phyloP scores from a whole-genome alignment of 2,113 vertebrate genomes.

The Aythya baeri region DNA sequence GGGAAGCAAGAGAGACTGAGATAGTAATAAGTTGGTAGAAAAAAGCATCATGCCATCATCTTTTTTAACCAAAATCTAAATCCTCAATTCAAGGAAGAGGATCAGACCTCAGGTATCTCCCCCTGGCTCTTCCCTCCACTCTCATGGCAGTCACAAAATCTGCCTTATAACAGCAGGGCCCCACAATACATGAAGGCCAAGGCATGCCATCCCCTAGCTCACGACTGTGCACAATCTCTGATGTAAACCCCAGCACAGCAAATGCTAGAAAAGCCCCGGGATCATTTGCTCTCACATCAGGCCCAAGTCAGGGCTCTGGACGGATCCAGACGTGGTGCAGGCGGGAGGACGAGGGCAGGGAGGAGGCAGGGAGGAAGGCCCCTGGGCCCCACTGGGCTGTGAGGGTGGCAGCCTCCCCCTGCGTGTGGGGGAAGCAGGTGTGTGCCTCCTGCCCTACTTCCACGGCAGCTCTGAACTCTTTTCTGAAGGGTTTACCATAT shows the following conservation, averaged over 20 bases:
- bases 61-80: background rate
- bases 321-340: background rate
- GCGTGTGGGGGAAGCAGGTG: accelerated
- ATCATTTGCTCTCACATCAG: accelerated
- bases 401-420: background rate
- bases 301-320: background rate
- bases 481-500: background rate
- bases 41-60: background rate
- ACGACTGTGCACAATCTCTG: background rate
- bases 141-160: background rate
- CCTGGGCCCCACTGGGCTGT: background rate
- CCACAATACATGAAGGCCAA: background rate
- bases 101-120: background rate
- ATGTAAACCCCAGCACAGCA: background rate
- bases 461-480: background rate
- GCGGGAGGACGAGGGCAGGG: background rate
- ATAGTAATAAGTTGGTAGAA: background rate
- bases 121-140: background rate
- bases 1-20: background rate
- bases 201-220: accelerated
- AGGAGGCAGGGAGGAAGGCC: background rate
- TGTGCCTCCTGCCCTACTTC: background rate
- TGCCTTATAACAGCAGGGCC: background rate
- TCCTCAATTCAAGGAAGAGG: background rate
- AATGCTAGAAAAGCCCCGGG: background rate